These are phyloP conservation scores for Mastomys coucha DNA, from an alignment of 2,113 vertebrate species.

Conservation along the genomic window DNA sequence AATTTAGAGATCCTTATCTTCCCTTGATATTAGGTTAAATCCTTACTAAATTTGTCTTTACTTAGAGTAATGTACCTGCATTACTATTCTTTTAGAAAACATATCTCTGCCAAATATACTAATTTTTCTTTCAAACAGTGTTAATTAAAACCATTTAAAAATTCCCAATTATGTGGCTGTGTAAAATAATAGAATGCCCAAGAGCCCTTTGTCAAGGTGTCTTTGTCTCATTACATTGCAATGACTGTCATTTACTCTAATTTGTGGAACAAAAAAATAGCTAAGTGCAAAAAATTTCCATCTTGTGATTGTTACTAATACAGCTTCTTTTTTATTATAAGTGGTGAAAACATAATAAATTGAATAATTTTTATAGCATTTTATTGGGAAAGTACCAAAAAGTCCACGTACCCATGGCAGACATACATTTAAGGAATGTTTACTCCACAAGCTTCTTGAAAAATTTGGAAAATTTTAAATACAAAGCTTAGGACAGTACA, in stretches of 20 bases:
- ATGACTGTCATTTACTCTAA: not conserved
- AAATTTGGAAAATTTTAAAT: not conserved
- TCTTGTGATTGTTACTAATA: not conserved
- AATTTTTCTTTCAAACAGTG: too few species aligned
- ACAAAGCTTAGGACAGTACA: not conserved
- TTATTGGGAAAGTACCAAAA: not conserved
- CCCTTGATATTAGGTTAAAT: too few species aligned
- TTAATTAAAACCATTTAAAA: too few species aligned
- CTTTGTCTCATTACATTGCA: constrained; percentile 29
- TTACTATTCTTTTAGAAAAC: too few species aligned
- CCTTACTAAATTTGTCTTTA: too few species aligned
- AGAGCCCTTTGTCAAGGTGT: too few species aligned
- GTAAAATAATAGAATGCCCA: too few species aligned
- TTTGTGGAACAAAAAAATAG: constrained; percentile 24
- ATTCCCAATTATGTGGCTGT: too few species aligned
- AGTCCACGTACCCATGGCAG: not conserved
- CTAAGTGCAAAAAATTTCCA: not conserved
- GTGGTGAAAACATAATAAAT: constrained; percentile 17
- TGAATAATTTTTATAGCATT: constrained; percentile 1
- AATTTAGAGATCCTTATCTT: too few species aligned
- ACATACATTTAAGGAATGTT: not conserved
- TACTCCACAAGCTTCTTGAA: not conserved
- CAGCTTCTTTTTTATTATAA: not conserved
- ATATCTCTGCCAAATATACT: too few species aligned
- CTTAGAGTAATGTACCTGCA: too few species aligned